A percentile compares a stretch with the other conserved stretches of the same genome.
Evolutionary conservation across 1,140 invertebrate genomes (phyloP).

Genomic region (Augochlora pura): DNA sequence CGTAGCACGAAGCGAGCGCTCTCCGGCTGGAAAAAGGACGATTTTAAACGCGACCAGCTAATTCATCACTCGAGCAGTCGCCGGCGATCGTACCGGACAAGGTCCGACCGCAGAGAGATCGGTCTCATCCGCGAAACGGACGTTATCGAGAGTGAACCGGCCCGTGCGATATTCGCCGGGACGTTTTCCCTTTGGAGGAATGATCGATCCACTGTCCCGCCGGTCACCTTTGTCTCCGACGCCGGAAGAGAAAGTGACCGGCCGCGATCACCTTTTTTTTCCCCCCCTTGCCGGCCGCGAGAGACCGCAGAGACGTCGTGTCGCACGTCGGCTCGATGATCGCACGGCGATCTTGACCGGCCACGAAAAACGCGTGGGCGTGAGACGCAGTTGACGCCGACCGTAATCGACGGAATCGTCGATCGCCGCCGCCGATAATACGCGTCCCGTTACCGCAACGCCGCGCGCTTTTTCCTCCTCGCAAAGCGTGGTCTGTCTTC

Average conservation of each 20-base stretch:
- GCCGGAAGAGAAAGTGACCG: conserved; percentile 65
- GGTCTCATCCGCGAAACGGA: conserved; percentile 8
- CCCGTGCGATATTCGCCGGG: conserved; percentile 11
- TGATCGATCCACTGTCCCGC: conserved; percentile 47
- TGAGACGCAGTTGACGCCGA: conserved; percentile 18
- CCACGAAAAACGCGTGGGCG: conserved; percentile 27
- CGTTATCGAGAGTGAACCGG: conserved; percentile 25
- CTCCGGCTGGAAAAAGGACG: too few species aligned
- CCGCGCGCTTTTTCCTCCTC: neutral
- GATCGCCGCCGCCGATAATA: conserved; percentile 26
- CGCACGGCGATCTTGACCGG: conserved; percentile 6
- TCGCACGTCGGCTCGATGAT: conserved; percentile 49
- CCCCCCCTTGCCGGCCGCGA: neutral
- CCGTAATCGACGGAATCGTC: conserved; percentile 15
- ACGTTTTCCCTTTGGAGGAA: conserved; percentile 14
- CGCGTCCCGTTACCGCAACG: conserved; percentile 20
- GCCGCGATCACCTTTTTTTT: conserved; percentile 2
- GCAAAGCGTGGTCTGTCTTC: neutral
- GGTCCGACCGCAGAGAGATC: neutral
- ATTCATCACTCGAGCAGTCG: too few species aligned
- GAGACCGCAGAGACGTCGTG: conserved; percentile 34
- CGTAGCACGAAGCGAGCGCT: too few species aligned
- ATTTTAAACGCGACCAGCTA: too few species aligned
- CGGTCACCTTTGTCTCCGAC: conserved; percentile 52
- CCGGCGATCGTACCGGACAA: neutral